Base-by-base conservation (phyloP, 2,797 vertebrate species). In the Huso huso region DNA sequence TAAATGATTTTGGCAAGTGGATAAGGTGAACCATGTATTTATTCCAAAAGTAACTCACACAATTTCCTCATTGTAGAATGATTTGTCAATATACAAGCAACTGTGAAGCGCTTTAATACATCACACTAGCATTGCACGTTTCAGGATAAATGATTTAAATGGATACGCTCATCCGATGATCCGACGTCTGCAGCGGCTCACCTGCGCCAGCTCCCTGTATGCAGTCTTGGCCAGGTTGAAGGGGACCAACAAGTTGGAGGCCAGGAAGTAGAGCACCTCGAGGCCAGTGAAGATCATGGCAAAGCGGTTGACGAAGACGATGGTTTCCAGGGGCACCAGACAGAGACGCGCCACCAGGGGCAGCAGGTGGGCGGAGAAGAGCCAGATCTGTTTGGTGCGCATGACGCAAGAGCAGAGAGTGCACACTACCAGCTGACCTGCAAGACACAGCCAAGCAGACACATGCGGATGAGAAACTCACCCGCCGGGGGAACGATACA, bases 371-470 rank as follows among this genome's bases (percentile, higher is more conserved):
- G 96, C 97, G 0, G 96, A 98, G 76, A 99, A 99, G 2, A 99
- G 92, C 97, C 97, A 99, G 74, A 98, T 98, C 87, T 95, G 93
- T 76, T 97, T 99, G 51, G 96, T 99, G 82, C 97, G 95, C 96
- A 99, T 99, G 76, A 98, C 95, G 70, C 94, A 97, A 71, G 95
- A 98, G 81, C 97, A 99, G 12, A 99, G 87, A 0, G 95, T 97
- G 69, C 96, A 99, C 11, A 99, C 95, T 83, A 99, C 96, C 78
- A 99, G 84, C 87, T 99, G 96, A 86, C 94, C 97, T 99, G 87
- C 8, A 88, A 86, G 69, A 68, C 65, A 70, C 5, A 60, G 18
- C 8, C n/a, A n/a, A 62, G 9, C 61, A 62, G 9, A 8, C 37
- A 37, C 3, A 37, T 37, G 37, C 37, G 4, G 37, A 37, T 37